Evolutionary conservation across 2,113 vertebrate genomes (phyloP).

Genomic region (Phylloscopus whistleri): DNA sequence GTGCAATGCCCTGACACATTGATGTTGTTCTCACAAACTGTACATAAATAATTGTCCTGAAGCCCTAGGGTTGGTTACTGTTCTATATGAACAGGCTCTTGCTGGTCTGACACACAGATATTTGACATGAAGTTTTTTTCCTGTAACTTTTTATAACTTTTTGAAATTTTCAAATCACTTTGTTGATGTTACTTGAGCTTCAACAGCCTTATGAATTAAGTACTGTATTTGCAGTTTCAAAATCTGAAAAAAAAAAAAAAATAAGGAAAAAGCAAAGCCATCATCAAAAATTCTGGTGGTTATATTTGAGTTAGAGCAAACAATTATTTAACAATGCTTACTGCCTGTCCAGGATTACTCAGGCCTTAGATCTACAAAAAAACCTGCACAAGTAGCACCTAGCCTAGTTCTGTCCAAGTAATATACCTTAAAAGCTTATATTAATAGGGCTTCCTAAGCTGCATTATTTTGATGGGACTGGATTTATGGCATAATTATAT

Average conservation of each 20-base stretch:
- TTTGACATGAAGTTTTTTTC: not conserved
- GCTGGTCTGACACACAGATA: not conserved
- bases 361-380: not conserved
- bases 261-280: not conserved
- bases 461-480: not conserved
- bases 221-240: not conserved
- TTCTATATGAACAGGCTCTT: rapidly evolving
- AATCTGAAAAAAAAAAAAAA: not conserved
- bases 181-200: not conserved
- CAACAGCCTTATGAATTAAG: not conserved
- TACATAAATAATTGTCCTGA: not conserved
- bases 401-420: not conserved
- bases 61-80: not conserved
- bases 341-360: not conserved
- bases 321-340: not conserved
- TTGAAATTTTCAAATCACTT: not conserved
- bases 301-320: not conserved
- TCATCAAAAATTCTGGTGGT: not conserved
- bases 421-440: not conserved
- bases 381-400: not conserved
- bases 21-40: not conserved
- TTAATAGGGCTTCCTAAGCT: not conserved
- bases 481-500: slow-evolving; percentile 26
- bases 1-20: not conserved
- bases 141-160: not conserved